Evolutionary conservation across 2,113 vertebrate genomes (phyloP).

Genomic region (Struthio camelus): DNA sequence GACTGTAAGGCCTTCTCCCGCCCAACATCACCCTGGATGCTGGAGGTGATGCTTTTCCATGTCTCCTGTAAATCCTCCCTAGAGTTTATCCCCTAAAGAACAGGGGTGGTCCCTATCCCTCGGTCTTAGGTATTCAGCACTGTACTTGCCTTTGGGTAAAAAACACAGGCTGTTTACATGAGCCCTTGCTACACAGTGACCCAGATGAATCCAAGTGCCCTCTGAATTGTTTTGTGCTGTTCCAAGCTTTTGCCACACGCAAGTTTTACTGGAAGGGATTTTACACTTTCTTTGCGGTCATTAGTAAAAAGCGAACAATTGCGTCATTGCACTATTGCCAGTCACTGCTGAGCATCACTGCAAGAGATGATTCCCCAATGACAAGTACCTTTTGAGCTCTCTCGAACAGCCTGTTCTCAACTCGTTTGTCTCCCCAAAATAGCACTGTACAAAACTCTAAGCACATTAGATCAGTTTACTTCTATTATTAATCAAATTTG

Average conservation of each 20-base stretch:
- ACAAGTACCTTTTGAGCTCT: neutral
- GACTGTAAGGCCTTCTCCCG: neutral
- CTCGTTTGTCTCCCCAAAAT: neutral
- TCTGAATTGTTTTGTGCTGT: neutral
- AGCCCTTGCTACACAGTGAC: neutral
- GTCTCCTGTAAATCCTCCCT: neutral
- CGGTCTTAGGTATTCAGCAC: neutral
- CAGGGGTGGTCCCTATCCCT: neutral
- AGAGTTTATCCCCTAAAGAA: neutral
- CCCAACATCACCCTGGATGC: neutral
- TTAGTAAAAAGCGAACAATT: neutral
- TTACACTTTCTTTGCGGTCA: neutral
- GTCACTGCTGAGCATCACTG: neutral
- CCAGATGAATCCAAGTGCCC: neutral
- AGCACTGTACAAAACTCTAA: neutral
- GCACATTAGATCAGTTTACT: neutral
- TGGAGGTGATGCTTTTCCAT: neutral
- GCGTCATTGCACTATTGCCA: no score
- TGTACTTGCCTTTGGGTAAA: neutral
- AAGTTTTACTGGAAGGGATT: neutral
- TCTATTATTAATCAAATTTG: neutral
- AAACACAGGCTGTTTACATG: neutral
- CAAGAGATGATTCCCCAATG: no score
- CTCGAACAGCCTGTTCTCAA: neutral
- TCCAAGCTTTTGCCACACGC: neutral